Evolutionary conservation across 2,797 vertebrate genomes (phyloP).

Genomic region (Amazona finschi): DNA sequence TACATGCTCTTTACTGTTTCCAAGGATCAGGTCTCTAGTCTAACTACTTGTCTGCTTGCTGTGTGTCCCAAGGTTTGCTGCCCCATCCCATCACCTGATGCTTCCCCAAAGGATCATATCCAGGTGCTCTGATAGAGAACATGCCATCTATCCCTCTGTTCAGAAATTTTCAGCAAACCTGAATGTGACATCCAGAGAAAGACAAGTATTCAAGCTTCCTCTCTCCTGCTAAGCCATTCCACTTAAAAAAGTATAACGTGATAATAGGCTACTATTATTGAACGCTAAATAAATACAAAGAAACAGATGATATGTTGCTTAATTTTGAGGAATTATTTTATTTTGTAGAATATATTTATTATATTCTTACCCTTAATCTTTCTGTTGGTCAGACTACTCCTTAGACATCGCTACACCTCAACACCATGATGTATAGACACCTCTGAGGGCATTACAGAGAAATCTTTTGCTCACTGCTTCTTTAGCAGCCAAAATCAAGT

Average conservation of each 20-base stretch:
- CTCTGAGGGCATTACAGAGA: background rate
- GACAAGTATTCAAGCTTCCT: background rate
- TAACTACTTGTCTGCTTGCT: background rate
- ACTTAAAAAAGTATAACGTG: rapidly evolving
- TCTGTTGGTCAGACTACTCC: background rate
- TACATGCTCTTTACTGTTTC: background rate
- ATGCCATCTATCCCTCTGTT: background rate
- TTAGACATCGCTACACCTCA: background rate
- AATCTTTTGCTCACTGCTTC: background rate
- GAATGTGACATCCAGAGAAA: background rate
- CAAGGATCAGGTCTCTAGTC: background rate
- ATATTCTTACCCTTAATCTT: background rate
- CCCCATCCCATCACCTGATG: too few species aligned
- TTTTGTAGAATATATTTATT: background rate
- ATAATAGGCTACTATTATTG: background rate
- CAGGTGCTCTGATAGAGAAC: background rate
- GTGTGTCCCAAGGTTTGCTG: background rate
- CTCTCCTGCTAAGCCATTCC: background rate
- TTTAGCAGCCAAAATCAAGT: background rate
- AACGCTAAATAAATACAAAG: background rate
- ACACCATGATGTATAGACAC: background rate
- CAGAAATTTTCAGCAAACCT: background rate
- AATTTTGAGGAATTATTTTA: background rate
- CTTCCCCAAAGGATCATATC: background rate
- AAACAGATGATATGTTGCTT: background rate